phyloP scores from a whole-genome alignment of 2,888 invertebrate genomes.

The Orthonevra nobilis region DNA sequence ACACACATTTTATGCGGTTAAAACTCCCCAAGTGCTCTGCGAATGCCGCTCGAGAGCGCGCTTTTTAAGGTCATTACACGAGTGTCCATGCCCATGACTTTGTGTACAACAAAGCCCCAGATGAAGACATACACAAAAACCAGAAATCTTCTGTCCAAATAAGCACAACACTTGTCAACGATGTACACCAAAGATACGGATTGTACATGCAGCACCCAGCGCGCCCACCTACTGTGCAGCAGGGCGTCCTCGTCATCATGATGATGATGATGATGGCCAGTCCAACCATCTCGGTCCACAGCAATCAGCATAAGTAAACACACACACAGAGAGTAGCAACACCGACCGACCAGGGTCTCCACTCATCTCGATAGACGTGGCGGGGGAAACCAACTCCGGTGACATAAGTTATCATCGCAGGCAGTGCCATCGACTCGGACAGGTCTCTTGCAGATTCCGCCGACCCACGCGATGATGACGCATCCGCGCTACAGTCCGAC shows the following conservation, averaged over 20 bases:
- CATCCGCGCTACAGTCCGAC: conserved; percentile 21
- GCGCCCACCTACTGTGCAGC: background rate
- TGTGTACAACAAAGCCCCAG: background rate
- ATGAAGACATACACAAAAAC: conserved; percentile 15
- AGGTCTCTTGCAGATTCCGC: background rate
- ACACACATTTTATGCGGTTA: conserved; percentile 25
- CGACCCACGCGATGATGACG: conserved; percentile 27
- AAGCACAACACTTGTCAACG: conserved; percentile 49
- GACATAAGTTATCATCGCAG: conserved; percentile 29
- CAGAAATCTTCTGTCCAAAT: conserved; percentile 24
- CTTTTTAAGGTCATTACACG: conserved; percentile 15
- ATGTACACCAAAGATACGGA: conserved; percentile 8
- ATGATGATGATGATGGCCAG: no score
- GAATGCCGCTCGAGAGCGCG: background rate
- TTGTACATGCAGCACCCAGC: background rate
- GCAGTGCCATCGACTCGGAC: background rate
- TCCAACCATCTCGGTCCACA: conserved; percentile 8
- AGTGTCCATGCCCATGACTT: conserved; percentile 22
- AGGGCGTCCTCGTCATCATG: background rate
- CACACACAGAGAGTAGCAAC: background rate
- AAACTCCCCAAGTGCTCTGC: conserved; percentile 15
- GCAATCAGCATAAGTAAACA: conserved; percentile 59
- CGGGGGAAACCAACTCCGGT: background rate
- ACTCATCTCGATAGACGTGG: conserved; percentile 8
- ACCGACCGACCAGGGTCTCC: conserved; percentile 2